Percentiles rank a stretch among this genome's conserved stretches.
Evolutionary conservation across 1,140 invertebrate species (phyloP).

Genomic region (Belonocnema kinseyi): DNA sequence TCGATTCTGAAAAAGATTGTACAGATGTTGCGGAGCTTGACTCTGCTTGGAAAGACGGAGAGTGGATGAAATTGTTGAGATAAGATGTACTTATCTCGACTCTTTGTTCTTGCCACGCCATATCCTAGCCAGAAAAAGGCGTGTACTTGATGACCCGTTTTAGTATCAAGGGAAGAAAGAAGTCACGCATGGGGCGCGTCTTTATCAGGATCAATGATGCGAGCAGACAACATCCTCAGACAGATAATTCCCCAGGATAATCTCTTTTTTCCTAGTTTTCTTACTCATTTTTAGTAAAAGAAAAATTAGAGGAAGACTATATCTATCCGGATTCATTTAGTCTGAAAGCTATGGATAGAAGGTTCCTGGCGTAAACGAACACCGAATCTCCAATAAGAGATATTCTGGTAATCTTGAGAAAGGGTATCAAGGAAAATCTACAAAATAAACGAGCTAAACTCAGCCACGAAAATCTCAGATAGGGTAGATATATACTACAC

Average conservation of each 20-base stretch:
- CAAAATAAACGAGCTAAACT: neutral
- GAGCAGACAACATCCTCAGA: neutral
- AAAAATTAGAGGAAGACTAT: neutral
- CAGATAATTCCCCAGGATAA: neutral
- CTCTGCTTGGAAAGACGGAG: neutral
- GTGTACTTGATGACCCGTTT: conserved; percentile 6
- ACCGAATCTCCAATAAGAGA: neutral
- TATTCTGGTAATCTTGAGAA: neutral
- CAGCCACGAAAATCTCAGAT: too few relatives aligned
- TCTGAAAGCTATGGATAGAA: neutral
- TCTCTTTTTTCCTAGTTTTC: neutral
- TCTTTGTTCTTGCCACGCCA: conserved; percentile 11
- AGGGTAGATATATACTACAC: neutral
- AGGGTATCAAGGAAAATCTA: neutral
- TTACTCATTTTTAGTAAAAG: neutral
- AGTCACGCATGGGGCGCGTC: neutral
- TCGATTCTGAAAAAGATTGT: conserved; percentile 17
- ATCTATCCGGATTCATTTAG: neutral
- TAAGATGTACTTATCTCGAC: neutral
- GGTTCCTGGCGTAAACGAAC: neutral
- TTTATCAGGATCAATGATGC: conserved; percentile 12
- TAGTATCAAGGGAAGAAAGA: neutral
- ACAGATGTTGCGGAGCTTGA: neutral
- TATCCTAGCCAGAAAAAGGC: conserved; percentile 1
- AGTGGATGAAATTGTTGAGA: conserved; percentile 11